A percentile compares a stretch with the other conserved stretches of the same genome.
phyloP scores from a whole-genome alignment of 2,888 invertebrate species.

The Chymomyza caudatula region DNA sequence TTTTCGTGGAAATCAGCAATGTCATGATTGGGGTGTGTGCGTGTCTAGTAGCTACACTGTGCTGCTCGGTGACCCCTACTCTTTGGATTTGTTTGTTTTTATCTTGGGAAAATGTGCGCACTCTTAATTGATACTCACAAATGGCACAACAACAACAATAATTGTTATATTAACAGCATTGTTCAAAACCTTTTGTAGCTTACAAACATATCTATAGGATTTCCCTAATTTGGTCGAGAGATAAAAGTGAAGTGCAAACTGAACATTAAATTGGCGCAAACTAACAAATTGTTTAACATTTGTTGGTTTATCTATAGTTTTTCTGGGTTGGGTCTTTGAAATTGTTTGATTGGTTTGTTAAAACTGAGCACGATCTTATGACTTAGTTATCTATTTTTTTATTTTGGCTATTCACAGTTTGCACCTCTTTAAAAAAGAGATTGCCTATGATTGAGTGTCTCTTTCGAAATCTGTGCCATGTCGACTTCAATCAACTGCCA shows the following conservation, averaged over 20 bases:
- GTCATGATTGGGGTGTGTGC: slow-evolving; percentile 47
- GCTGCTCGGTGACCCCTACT: slow-evolving; percentile 9
- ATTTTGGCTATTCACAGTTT: slow-evolving; percentile 42
- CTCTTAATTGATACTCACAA: slow-evolving; percentile 55
- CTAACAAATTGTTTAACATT: slow-evolving; percentile 52
- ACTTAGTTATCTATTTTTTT: not conserved
- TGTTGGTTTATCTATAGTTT: slow-evolving; percentile 30
- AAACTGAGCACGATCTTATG: not conserved
- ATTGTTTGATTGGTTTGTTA: slow-evolving; percentile 7
- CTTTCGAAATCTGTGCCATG: not conserved
- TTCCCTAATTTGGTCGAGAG: slow-evolving; percentile 44
- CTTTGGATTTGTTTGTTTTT: slow-evolving; percentile 33
- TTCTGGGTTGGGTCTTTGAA: slow-evolving; percentile 29
- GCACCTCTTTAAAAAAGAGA: slow-evolving; percentile 38
- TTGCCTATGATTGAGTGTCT: not conserved
- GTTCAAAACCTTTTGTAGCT: not conserved
- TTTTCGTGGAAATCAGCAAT: slow-evolving; percentile 51
- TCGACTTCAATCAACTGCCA: not conserved
- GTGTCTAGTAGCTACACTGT: slow-evolving; percentile 11
- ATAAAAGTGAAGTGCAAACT: slow-evolving; percentile 56
- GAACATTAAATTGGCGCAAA: slow-evolving; percentile 70
- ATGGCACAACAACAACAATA: slow-evolving; percentile 24
- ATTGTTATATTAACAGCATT: not conserved
- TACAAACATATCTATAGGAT: slow-evolving; percentile 17
- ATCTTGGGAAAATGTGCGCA: slow-evolving; percentile 63